Conservation (phyloP, 2,888 invertebrate species). For the Sinopyrophorus schimmeli region DNA sequence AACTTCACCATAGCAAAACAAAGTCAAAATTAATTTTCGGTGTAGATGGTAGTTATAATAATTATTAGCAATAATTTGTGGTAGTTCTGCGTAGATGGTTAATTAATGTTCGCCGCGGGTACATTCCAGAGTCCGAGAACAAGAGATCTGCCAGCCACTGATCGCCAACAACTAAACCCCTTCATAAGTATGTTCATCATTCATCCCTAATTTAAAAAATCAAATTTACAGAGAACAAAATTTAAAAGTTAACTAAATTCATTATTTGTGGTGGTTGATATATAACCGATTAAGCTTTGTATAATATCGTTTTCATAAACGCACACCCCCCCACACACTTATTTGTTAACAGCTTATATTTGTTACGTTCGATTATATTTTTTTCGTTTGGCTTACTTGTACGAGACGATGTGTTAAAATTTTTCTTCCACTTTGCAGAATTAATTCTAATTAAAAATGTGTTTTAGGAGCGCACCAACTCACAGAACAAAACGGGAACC, state of each 20-base stretch:
- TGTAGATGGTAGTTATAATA: neutral
- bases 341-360: constrained; percentile 15
- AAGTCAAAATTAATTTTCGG: too few species aligned
- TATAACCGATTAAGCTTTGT: constrained; percentile 14
- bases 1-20: too few species aligned
- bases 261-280: constrained; percentile 20
- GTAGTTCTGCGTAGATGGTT: constrained; percentile 45
- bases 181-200: constrained; percentile 46
- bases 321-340: too few species aligned
- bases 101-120: constrained; percentile 51
- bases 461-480: constrained; percentile 27
- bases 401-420: too few species aligned
- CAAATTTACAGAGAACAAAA: constrained; percentile 11
- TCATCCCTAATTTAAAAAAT: constrained; percentile 39
- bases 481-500: constrained; percentile 20
- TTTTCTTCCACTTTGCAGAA: too few species aligned
- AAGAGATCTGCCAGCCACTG: constrained; percentile 49
- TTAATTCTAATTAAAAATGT: constrained; percentile 2
- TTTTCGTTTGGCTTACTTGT: constrained; percentile 21
- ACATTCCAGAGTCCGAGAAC: constrained; percentile 54
- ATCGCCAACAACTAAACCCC: constrained; percentile 44
- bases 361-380: constrained; percentile 14
- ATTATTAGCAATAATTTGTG: constrained; percentile 32
- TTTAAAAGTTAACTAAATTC: constrained; percentile 18
- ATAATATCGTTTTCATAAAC: constrained; percentile 21